Evolutionary conservation across 2,113 vertebrate genomes (phyloP).

Genomic region (Nymphicus hollandicus): DNA sequence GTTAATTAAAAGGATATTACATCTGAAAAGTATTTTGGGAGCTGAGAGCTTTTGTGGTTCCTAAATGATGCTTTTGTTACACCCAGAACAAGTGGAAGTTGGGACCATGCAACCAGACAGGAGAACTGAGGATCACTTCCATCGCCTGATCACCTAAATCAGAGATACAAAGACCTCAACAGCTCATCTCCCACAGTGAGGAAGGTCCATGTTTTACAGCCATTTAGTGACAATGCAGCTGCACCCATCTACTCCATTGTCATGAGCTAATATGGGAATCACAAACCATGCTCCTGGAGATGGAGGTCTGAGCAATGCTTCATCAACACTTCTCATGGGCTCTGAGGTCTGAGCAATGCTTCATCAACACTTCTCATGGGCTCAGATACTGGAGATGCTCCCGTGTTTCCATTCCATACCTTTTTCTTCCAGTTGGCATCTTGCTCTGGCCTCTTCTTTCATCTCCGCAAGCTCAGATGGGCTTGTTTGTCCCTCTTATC

Average conservation of each 20-base stretch:
- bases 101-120: background rate
- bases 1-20: background rate
- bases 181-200: rapidly evolving
- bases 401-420: rapidly evolving
- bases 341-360: background rate
- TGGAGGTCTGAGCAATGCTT: background rate
- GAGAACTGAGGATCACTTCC: rapidly evolving
- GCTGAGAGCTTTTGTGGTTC: background rate
- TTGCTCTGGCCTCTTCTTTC: background rate
- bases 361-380: background rate
- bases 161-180: rapidly evolving
- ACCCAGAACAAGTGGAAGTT: background rate
- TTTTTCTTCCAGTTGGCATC: no score
- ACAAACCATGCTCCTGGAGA: background rate
- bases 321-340: background rate
- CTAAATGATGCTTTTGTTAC: background rate
- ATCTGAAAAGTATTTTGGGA: background rate
- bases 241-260: background rate
- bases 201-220: background rate
- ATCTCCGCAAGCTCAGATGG: rapidly evolving
- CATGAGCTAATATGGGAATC: background rate
- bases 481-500: background rate
- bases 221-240: background rate
- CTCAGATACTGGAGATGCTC: background rate
- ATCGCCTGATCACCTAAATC: background rate